These are phyloP conservation scores for Brachionus rotundiformis DNA, from an alignment of 1,140 invertebrate species.

Conservation along the genomic window DNA sequence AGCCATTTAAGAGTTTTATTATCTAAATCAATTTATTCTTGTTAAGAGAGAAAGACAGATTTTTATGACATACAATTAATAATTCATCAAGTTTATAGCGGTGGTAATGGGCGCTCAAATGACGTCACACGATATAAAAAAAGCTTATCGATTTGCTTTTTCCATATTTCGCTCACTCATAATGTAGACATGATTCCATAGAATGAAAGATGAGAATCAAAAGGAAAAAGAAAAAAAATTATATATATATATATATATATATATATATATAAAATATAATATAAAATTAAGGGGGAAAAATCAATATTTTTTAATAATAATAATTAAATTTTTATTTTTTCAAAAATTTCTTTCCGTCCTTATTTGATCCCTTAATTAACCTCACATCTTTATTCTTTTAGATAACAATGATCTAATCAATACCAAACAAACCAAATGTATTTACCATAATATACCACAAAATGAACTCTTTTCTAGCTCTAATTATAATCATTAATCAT, in stretches of 20 bases:
- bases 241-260: too few species aligned
- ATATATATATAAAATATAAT: neutral
- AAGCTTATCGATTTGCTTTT: constrained; percentile 15
- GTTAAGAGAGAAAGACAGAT: neutral
- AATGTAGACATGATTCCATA: constrained; percentile 13
- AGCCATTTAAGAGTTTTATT: too few species aligned
- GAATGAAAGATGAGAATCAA: constrained; percentile 32
- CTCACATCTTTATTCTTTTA: neutral
- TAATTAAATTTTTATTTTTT: constrained; percentile 43
- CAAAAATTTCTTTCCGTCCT: constrained; percentile 1
- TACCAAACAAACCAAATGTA: neutral
- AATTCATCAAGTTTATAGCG: neutral
- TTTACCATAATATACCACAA: neutral
- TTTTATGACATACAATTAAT: neutral
- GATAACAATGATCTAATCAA: neutral
- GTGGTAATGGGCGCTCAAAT: neutral
- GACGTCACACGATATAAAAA: neutral
- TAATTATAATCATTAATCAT: neutral
- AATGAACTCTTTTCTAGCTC: neutral
- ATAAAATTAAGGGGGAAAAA: neutral
- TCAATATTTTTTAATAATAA: constrained; percentile 51
- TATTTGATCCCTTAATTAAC: neutral
- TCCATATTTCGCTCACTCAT: neutral
- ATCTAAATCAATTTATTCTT: too few species aligned
- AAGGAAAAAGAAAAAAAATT: neutral